phyloP scores from a whole-genome alignment of 2,888 invertebrate genomes.

The Oligia strigilis region DNA sequence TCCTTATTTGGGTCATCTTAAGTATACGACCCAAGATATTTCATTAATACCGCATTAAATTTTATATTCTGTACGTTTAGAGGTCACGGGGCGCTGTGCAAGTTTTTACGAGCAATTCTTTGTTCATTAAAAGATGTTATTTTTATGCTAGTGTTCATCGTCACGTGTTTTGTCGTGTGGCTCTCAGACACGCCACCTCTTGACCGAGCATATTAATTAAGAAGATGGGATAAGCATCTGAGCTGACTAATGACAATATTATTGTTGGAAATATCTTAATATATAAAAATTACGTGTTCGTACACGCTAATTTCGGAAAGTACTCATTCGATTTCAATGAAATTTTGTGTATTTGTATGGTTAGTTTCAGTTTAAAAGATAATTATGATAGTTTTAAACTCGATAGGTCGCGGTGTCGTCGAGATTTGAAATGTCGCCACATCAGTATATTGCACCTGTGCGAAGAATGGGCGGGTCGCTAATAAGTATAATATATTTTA shows the following conservation, averaged over 20 bases:
- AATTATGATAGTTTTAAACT: neutral
- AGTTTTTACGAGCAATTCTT: slow-evolving; percentile 45
- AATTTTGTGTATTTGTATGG: neutral
- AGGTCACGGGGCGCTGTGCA: slow-evolving; percentile 41
- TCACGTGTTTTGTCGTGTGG: slow-evolving; percentile 52
- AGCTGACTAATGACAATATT: neutral
- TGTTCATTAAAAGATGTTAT: slow-evolving; percentile 27
- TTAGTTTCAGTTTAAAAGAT: neutral
- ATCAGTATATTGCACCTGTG: neutral
- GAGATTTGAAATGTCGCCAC: neutral
- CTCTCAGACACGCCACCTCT: slow-evolving; percentile 13
- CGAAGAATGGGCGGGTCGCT: neutral
- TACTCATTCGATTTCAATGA: neutral
- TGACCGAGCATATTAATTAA: slow-evolving; percentile 17
- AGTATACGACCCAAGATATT: slow-evolving; percentile 51
- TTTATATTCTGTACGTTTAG: slow-evolving; percentile 42
- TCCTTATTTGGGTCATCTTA: slow-evolving; percentile 59
- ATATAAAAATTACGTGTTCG: neutral
- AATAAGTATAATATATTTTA: too few relatives aligned
- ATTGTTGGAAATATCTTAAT: neutral
- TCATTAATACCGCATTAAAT: slow-evolving; percentile 35
- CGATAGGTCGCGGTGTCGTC: neutral
- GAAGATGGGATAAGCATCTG: neutral
- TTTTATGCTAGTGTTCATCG: slow-evolving; percentile 5
- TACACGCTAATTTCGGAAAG: neutral